Conservation (phyloP, 1,140 invertebrate species). For the Diorhabda elongata region DNA sequence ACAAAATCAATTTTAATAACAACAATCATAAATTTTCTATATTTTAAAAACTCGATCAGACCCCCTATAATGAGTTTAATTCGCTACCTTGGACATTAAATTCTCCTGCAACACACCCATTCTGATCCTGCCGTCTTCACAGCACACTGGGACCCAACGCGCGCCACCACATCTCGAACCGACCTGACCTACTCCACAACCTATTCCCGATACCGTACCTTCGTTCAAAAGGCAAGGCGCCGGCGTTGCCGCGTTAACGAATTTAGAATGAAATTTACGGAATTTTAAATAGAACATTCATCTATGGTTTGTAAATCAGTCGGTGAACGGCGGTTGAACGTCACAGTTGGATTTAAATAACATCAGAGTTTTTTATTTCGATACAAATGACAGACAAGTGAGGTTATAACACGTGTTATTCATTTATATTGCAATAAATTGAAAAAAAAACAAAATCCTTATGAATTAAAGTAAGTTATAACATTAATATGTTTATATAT, state of each 20-base stretch:
- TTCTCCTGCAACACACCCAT: conserved; percentile 3
- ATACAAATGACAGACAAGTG: neutral
- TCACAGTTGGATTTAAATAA: neutral
- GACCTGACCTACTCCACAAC: conserved; percentile 39
- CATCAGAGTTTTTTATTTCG: neutral
- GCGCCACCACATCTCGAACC: conserved; percentile 34
- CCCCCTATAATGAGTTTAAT: no score
- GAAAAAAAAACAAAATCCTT: neutral
- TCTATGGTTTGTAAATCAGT: neutral
- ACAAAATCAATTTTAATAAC: no score
- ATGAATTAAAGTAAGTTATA: no score
- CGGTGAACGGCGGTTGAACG: neutral
- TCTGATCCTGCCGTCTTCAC: conserved; percentile 8
- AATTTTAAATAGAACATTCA: neutral
- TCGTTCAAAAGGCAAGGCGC: conserved; percentile 16
- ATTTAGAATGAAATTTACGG: neutral
- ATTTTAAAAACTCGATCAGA: no score
- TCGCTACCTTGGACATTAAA: neutral
- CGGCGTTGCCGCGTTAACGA: neutral
- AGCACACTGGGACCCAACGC: conserved; percentile 8
- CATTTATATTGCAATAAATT: neutral
- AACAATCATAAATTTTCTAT: no score
- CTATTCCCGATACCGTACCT: conserved; percentile 20
- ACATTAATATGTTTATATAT: no score
- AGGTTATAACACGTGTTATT: no score